Evolutionary conservation across 2,888 invertebrate genomes (phyloP), one percentile per base, ranked within the genome.

Genomic region (Noctua pronuba): DNA sequence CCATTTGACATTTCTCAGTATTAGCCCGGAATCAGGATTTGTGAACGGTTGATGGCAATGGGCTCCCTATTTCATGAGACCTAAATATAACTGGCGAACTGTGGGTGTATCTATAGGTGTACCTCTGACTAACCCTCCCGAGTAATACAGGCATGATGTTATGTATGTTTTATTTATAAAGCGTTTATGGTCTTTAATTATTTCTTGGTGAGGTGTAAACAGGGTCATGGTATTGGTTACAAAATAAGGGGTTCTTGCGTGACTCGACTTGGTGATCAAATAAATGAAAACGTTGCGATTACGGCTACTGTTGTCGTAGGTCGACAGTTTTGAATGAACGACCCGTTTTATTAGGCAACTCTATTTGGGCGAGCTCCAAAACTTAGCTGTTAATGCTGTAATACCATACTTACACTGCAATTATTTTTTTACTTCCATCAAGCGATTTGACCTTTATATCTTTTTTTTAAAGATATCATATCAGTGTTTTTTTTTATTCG

Each of bases 311-410:
- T 79, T 75, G 79, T 66, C 79, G 76, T 75, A 66, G 79, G 83
- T 78, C 62, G 67, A 86, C 73, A 65, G 78, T 79, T 62, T 76
- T 83, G 52, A 58, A 74, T 70, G 74, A 80, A 83, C 64, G 60
- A 28, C 69, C 55, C 64, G 65, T 58, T 65, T 79, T 82, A 82
- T 79, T 66, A 66, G 28, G 82, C 49, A 60, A 76, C 44, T 49
- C 35, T 49, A 76, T 76, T 79, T 76, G 49, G 77, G 44, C 16
- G 49, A 75, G 11, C 28, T 79, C 82, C 79, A 79, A 82, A 75
- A 38, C 58, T 66, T 35, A 31, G 55, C 55, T n/a, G n/a, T n/a
- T n/a, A n/a, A n/a, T n/a, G n/a, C n/a, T 28, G 41, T 82, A 66
- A 66, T 65, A 18, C 31, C 41, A 44, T 52, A 72, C 46, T 79